These are phyloP conservation scores for Cryptocephalus primarius DNA, from an alignment of 2,888 invertebrate genomes.

Conservation along the genomic window DNA sequence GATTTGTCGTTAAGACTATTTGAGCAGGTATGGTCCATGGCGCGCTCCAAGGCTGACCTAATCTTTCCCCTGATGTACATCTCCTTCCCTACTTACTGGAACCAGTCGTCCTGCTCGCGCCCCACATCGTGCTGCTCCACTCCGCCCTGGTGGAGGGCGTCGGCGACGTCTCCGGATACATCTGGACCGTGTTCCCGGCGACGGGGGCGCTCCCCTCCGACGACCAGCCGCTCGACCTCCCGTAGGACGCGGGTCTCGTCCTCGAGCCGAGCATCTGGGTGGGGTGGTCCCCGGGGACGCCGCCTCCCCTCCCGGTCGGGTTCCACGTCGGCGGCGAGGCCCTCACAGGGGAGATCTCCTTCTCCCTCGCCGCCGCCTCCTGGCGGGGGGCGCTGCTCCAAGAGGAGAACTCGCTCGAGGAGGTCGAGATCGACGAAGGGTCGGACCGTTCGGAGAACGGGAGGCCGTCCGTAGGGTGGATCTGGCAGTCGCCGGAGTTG, in stretches of 20 bases:
- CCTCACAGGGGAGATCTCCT: constrained; percentile 12
- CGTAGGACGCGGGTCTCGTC: constrained; percentile 39
- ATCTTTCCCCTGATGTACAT: too few relatives aligned
- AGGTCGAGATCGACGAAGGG: constrained; percentile 23
- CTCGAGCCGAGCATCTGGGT: constrained; percentile 26
- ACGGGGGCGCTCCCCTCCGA: constrained; percentile 11
- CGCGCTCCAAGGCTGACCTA: too few relatives aligned
- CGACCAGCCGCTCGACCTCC: constrained; percentile 40
- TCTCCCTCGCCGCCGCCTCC: constrained; percentile 21
- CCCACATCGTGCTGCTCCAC: constrained; percentile 29
- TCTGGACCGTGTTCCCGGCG: constrained; percentile 18
- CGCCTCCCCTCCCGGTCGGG: constrained; percentile 6
- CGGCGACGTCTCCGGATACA: constrained; percentile 20
- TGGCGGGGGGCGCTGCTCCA: constrained; percentile 26
- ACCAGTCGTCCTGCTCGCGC: constrained; percentile 11
- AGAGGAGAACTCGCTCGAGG: constrained; percentile 31
- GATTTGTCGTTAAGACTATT: too few relatives aligned
- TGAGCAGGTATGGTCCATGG: too few relatives aligned
- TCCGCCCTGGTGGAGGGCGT: constrained; percentile 22
- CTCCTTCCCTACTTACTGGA: constrained; percentile 6
- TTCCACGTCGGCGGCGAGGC: constrained; percentile 17
- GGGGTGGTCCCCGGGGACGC: constrained; percentile 8
- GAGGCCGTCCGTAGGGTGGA: constrained; percentile 18
- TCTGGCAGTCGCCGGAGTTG: constrained; percentile 40
- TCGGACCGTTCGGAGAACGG: constrained; percentile 21